Base-by-base conservation (phyloP, 2,113 vertebrate genomes). In the Pholis gunnellus region DNA sequence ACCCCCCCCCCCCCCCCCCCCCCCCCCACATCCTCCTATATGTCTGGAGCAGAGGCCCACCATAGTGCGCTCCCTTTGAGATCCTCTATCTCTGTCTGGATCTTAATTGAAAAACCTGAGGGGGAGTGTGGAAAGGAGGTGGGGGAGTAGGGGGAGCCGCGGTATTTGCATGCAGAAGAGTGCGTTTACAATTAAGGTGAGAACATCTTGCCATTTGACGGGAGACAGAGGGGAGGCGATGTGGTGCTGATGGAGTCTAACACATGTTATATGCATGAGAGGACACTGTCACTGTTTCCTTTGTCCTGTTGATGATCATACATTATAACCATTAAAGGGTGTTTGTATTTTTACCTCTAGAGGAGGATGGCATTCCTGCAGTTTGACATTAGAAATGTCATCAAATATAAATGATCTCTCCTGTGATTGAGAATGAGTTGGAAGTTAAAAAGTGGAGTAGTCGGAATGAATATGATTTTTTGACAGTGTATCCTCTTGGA, bases 81-180 rank as follows among this genome's bases (percentile, higher is more conserved):
- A 73, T 77, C 57, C 72, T 84, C 78, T 88, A 95, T 94, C 93
- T 82, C 72, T 91, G 91, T 92, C 93, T 93, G 89, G 92, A 95
- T 95, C 93, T 94, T 95, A 94, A 95, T 95, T 93, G 90, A 92
- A 94, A 95, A 93, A 76, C 29, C 52, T 22, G n/a, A 70, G 79
- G 48, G 81, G 82, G 77, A 81, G 72, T 9, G 56, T 20, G 27
- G 34, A 57, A 50, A 61, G 42, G 48, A 46, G 78, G 48, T 25
- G 14, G 52, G 52, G 74, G 83, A 34, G 27, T 22, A 9, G 15
- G 34, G 40, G 61, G 68, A 31, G 5, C 14, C 22, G 0, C 34
- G 46, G 29, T 70, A 91, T 93, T 89, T 92, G 89, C 88, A 94
- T 93, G 79, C 81, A 72, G 56, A 78, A 71, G 82, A 82, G 48